Conservation (phyloP, 1,140 invertebrate species). For the Pogonomyrmex californicus region DNA sequence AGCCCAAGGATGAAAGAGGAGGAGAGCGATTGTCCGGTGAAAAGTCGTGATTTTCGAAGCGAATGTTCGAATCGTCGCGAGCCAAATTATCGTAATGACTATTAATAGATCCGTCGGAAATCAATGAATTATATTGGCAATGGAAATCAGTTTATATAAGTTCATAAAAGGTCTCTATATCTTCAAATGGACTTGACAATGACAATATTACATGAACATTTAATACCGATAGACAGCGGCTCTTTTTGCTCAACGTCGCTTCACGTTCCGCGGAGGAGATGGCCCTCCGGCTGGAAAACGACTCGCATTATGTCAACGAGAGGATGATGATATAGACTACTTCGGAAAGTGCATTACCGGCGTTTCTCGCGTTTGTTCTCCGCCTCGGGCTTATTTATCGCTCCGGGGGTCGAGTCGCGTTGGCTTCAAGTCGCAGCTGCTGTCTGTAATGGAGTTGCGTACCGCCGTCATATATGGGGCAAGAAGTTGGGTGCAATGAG, state of each 20-base stretch:
- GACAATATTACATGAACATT: conserved; percentile 23
- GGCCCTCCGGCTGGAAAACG: conserved; percentile 33
- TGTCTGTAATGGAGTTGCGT: conserved; percentile 60
- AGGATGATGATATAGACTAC: conserved; percentile 56
- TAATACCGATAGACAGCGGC: background rate
- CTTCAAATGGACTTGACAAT: background rate
- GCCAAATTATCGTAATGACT: conserved; percentile 42
- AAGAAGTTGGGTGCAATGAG: conserved; percentile 42
- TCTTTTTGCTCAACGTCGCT: background rate
- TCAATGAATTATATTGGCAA: conserved; percentile 5
- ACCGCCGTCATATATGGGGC: conserved; percentile 45
- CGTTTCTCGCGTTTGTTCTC: conserved; percentile 59
- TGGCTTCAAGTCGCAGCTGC: conserved; percentile 51
- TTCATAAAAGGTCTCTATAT: background rate
- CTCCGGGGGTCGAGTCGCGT: background rate
- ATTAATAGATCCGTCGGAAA: conserved; percentile 26
- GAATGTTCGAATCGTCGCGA: conserved; percentile 27
- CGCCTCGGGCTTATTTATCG: conserved; percentile 55
- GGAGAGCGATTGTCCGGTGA: background rate
- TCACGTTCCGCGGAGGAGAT: background rate
- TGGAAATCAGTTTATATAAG: conserved; percentile 30
- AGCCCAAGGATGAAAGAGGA: background rate
- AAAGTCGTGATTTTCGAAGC: conserved; percentile 36
- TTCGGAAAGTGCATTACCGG: conserved; percentile 59
- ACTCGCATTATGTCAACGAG: conserved; percentile 57